Conservation (phyloP, 2,888 invertebrate species). For the Drosophila parthenogenetica region DNA sequence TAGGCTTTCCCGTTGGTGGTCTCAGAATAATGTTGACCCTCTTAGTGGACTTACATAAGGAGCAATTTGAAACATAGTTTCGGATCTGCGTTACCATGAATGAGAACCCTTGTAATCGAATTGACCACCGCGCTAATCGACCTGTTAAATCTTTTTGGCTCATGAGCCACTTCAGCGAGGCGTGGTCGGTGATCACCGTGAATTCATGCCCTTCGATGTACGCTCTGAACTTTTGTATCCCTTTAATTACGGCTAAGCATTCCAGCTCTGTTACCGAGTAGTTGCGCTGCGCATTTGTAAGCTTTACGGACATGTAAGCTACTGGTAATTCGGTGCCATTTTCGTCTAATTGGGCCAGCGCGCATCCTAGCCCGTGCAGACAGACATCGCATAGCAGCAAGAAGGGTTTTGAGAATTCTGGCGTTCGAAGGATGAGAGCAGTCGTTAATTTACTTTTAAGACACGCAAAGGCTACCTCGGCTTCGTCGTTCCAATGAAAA, state of each 20-base stretch:
- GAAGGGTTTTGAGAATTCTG: background rate
- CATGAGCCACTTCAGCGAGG: background rate
- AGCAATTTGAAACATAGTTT: no score
- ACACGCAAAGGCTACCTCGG: background rate
- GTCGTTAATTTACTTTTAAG: background rate
- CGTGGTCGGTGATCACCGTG: slow-evolving; percentile 4
- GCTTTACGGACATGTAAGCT: slow-evolving; percentile 1
- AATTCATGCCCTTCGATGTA: background rate
- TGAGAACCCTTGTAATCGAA: background rate
- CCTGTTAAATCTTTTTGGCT: background rate
- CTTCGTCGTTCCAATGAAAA: background rate
- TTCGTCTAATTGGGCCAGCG: background rate
- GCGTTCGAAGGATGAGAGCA: background rate
- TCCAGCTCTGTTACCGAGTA: background rate
- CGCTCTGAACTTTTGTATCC: background rate
- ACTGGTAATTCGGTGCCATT: background rate
- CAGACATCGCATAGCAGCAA: background rate
- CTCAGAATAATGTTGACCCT: no score
- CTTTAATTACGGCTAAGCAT: background rate
- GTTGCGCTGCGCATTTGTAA: background rate
- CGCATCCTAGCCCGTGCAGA: background rate
- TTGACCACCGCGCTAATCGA: background rate
- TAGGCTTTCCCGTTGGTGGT: no score
- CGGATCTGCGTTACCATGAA: background rate
- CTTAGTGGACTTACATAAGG: no score